Evolutionary conservation across 2,888 invertebrate species (phyloP), one percentile per base, ranked within the genome.

Genomic region (Drosophila limbata): DNA sequence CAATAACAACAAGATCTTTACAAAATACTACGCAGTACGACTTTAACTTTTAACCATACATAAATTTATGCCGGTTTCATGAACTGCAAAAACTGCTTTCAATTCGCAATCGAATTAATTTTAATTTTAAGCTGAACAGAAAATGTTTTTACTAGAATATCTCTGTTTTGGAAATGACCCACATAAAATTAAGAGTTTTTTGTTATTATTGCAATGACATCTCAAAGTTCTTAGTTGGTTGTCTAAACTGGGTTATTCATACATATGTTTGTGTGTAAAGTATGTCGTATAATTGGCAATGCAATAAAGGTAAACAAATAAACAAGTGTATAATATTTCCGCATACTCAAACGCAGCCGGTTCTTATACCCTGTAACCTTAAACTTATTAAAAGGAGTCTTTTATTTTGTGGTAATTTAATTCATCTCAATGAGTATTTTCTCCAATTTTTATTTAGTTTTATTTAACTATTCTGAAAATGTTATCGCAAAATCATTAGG

Each of bases 331-430:
- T 44, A 62, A 56, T 52, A 63, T 72, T 81, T 79, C 79, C 79
- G 79, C 79, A 78, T 71, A 65, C 77, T 62, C 62, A 65, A 70
- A 45, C 37, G 35, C 45, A 64, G 70, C 79, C 51, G 59, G 70
- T 75, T 79, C 50, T 55, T 17, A 45, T 63, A 47, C 56, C 59
- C 55, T 62, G 17, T 44, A 35, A 19, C 3, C n/a, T 25, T 44
- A 10, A 2, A 17, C 3, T 19, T 3, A 10, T 9, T 25, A 11
- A 8, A 17, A 9, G 2, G 40, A 9, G 52, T 51, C 4, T 57
- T 19, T 40, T 25, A 13, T 15, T 19, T 5, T 8, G 3, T 31
- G 1, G 11, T 39, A 11, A 28, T 10, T 15, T 21, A 21, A n/a
- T n/a, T n/a, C n/a, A n/a, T n/a, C n/a, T n/a, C n/a, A n/a, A n/a